These are phyloP conservation scores for Branchinecta lynchi DNA, from an alignment of 1,140 invertebrate species.

Conservation along the genomic window DNA sequence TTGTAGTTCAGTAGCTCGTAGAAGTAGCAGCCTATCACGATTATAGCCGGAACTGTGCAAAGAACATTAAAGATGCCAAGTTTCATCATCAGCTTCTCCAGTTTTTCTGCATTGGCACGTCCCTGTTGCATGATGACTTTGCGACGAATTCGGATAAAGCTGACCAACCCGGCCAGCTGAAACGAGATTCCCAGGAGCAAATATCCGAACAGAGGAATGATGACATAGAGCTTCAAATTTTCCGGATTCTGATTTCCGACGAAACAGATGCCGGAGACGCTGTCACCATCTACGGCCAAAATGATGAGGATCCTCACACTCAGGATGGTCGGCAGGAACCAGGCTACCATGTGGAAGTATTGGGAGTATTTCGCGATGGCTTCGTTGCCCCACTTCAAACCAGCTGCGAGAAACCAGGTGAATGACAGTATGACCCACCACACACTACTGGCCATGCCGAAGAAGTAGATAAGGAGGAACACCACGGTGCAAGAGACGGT, in stretches of 20 bases:
- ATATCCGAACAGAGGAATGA: conserved; percentile 60
- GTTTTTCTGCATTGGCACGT: conserved; percentile 31
- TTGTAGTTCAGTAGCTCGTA: conserved; percentile 34
- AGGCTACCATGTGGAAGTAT: conserved; percentile 81
- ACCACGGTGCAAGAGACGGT: conserved; percentile 64
- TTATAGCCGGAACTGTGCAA: conserved; percentile 31
- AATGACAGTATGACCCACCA: conserved; percentile 90
- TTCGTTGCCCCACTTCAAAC: conserved; percentile 88
- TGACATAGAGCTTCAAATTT: conserved; percentile 57
- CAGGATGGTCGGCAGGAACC: conserved; percentile 71
- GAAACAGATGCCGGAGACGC: conserved; percentile 35
- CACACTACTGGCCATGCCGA: conserved; percentile 81
- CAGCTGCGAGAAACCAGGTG: conserved; percentile 86
- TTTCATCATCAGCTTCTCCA: conserved; percentile 33
- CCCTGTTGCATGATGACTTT: conserved; percentile 31
- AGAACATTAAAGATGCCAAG: conserved; percentile 33
- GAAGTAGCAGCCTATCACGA: conserved; percentile 30
- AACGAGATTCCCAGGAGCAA: conserved; percentile 27
- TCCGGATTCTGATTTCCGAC: conserved; percentile 64
- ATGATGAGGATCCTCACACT: conserved; percentile 63
- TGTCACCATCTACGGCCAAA: conserved; percentile 61
- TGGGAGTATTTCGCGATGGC: conserved; percentile 86
- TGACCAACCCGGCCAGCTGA: conserved; percentile 30
- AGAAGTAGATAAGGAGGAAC: conserved; percentile 80
- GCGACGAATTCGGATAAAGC: conserved; percentile 32